Base-by-base conservation (phyloP, 2,888 invertebrate species). In the Tenthredo amoena region DNA sequence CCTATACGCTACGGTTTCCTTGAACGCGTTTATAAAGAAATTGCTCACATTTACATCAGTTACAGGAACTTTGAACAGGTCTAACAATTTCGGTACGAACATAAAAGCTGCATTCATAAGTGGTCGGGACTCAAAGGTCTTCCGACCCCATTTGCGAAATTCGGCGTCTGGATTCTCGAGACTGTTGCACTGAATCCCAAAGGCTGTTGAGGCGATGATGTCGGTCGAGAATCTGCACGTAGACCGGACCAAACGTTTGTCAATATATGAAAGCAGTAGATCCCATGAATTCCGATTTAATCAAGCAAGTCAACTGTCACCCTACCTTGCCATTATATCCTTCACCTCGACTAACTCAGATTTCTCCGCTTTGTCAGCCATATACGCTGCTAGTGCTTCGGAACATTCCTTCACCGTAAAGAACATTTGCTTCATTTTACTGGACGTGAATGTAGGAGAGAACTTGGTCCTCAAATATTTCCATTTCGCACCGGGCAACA, bases 381-480 rank as follows among this genome's bases (percentile, higher is more conserved):
- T 92, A 85, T 95, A 94, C 4, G 91, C 89, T 2, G 94, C 90
- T 88, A 96, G 94, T 85, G 95, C 94, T 12, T 94, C 92, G 0
- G 95, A 95, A 86, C 96, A 95, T 47, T 94, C 93, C 71, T 95
- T 94, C 15, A 96, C 94, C 0, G 95, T 94, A 0, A 94, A 94
- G 88, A 96, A 96, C 96, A 96, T 96, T 1, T 93, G 94, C 91
- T 96, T 96, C 82, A 97, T 92, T 91, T 96, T 96, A 9, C 95
- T 96, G 0, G 96, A 95, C 0, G 96, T 95, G 90, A 96, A 97
- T 0, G 96, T 95, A 0, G 96, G 96, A 0, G 96, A 95, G 89
- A 97, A 92, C 88, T 96, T 96, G 0, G 94, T 88, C n/a, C 97
- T 94, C 43, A 96, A 91, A 76, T 94, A 94, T 89, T 95, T 96